These are phyloP conservation scores for Atta texana DNA, from an alignment of 1,140 invertebrate genomes.

Conservation along the genomic window DNA sequence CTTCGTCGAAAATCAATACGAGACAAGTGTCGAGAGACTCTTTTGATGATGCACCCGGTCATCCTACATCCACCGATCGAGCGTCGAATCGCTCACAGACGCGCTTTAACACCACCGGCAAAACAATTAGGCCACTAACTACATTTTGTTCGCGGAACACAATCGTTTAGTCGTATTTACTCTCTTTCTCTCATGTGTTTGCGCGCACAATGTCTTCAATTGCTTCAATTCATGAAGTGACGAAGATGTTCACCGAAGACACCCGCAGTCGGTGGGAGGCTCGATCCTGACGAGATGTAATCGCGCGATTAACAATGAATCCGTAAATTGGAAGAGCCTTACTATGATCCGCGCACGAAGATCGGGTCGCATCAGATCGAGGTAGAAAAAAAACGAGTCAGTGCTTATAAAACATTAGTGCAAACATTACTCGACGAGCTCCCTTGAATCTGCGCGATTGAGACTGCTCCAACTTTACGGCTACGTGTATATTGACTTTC, in stretches of 20 bases:
- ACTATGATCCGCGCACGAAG: constrained; percentile 12
- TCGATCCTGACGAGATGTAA: constrained; percentile 39
- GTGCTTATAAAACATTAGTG: constrained; percentile 27
- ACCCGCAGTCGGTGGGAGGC: constrained; percentile 5
- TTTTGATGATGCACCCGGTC: constrained; percentile 47
- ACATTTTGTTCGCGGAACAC: neutral
- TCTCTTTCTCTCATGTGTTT: neutral
- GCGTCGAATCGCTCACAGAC: constrained; percentile 54
- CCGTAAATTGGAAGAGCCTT: constrained; percentile 44
- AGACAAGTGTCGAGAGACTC: constrained; percentile 68
- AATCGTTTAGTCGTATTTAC: constrained; percentile 33
- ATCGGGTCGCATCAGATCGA: neutral
- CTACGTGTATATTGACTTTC: constrained; percentile 52
- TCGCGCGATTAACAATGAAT: neutral
- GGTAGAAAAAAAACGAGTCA: constrained; percentile 21
- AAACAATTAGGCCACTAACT: constrained; percentile 72
- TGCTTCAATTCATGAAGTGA: constrained; percentile 17
- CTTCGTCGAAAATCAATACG: constrained; percentile 64
- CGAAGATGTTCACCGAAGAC: constrained; percentile 7
- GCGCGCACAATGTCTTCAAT: constrained; percentile 27
- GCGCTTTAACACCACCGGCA: constrained; percentile 42
- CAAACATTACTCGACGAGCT: constrained; percentile 2
- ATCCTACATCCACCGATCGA: constrained; percentile 69
- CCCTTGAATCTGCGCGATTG: constrained; percentile 41
- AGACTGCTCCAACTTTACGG: constrained; percentile 40